phyloP scores from a whole-genome alignment of 1,140 invertebrate genomes.

The Drosophila triauraria region DNA sequence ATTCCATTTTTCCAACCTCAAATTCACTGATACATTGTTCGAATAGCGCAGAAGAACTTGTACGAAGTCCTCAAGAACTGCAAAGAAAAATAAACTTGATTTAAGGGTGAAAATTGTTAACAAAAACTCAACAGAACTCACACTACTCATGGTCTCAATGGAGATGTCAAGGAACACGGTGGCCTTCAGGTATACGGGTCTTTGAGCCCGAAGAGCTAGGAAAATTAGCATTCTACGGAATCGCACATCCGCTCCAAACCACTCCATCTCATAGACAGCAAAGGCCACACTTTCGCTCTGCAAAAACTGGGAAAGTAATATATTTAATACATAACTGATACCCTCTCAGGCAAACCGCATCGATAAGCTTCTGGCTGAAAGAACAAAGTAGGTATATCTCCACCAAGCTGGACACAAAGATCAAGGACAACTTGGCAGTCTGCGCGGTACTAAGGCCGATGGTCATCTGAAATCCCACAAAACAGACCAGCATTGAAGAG shows the following conservation, averaged over 20 bases:
- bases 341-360: constrained; percentile 38
- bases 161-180: constrained; percentile 58
- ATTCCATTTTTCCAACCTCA: not conserved
- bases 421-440: constrained; percentile 40
- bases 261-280: constrained; percentile 63
- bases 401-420: constrained; percentile 33
- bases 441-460: constrained; percentile 41
- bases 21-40: constrained; percentile 54
- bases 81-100: not conserved
- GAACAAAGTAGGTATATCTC: constrained; percentile 60
- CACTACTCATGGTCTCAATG: constrained; percentile 59
- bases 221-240: constrained; percentile 63
- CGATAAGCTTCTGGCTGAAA: constrained; percentile 64
- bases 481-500: constrained; percentile 67
- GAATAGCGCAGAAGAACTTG: constrained; percentile 51
- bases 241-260: constrained; percentile 35
- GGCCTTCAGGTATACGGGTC: constrained; percentile 51
- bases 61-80: constrained; percentile 52
- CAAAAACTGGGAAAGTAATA: not conserved
- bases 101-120: rapidly evolving
- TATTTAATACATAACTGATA: not conserved
- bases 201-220: constrained; percentile 49
- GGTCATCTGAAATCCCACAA: constrained; percentile 71
- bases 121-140: not conserved
- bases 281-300: constrained; percentile 46